Conservation (phyloP, 2,888 invertebrate species). For the Cerceris rybyensis region DNA sequence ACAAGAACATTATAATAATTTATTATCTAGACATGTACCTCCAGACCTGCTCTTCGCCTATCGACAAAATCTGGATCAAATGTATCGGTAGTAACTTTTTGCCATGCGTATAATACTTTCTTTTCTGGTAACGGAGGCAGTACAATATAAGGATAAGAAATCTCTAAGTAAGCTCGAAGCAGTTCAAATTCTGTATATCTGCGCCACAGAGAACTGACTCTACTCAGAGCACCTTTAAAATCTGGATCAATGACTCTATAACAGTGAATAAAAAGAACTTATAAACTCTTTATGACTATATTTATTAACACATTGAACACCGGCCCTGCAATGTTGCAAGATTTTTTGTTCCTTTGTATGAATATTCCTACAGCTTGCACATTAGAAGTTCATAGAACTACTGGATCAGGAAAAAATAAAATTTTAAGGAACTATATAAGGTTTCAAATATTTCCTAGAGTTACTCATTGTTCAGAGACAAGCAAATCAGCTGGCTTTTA, state of each 20-base stretch:
- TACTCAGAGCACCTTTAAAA: constrained; percentile 85
- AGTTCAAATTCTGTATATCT: constrained; percentile 93
- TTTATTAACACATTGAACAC: neutral
- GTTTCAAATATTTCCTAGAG: no score
- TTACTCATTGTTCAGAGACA: no score
- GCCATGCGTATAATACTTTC: constrained; percentile 89
- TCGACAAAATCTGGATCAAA: constrained; percentile 93
- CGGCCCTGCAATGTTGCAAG: no score
- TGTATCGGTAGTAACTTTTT: constrained; percentile 89
- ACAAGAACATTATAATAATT: neutral
- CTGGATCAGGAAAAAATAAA: no score
- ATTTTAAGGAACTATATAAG: no score
- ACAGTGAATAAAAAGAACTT: constrained; percentile 18
- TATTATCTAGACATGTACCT: constrained; percentile 81
- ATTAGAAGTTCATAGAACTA: no score
- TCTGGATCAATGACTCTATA: constrained; percentile 86
- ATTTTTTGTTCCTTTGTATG: no score
- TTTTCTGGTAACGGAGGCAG: constrained; percentile 93
- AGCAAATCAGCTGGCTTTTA: no score
- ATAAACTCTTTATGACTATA: neutral
- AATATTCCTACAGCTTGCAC: no score
- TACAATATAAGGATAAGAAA: constrained; percentile 90
- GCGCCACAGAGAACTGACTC: constrained; percentile 88
- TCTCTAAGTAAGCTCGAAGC: constrained; percentile 89
- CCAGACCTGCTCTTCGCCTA: constrained; percentile 90